These are phyloP conservation scores for Ammodytes dubius DNA, from an alignment of 2,113 vertebrate genomes.

Conservation along the genomic window DNA sequence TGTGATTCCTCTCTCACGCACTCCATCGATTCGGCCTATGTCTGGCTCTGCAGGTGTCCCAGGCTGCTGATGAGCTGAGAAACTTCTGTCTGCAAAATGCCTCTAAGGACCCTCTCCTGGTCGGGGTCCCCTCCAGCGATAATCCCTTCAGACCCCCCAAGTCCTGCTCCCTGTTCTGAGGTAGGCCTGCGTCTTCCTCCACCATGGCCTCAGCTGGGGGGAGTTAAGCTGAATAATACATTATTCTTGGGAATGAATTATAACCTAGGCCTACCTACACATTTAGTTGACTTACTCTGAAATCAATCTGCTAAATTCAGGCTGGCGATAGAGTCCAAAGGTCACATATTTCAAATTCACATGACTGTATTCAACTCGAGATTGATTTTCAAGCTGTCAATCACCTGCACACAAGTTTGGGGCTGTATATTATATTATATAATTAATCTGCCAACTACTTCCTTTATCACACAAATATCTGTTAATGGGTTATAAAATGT, in stretches of 20 bases:
- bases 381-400: too few species aligned
- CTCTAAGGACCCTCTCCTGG: slow-evolving; percentile 85
- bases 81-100: slow-evolving; percentile 87
- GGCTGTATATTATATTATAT: too few species aligned
- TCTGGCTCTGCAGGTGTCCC: slow-evolving; percentile 82
- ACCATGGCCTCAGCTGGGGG: neutral
- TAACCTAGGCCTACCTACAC: slow-evolving; percentile 9
- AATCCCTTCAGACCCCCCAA: slow-evolving; percentile 88
- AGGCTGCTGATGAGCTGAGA: slow-evolving; percentile 84
- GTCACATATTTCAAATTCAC: neutral
- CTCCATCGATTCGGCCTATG: neutral
- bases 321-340: neutral
- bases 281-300: neutral
- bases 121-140: slow-evolving; percentile 85
- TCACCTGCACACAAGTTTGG: neutral
- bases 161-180: slow-evolving; percentile 86
- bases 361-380: neutral
- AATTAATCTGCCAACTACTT: neutral
- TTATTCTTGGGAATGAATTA: slow-evolving; percentile 1
- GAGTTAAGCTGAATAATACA: neutral
- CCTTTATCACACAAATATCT: too few species aligned
- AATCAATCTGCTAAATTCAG: neutral
- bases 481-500: neutral
- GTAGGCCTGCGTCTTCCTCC: slow-evolving; percentile 46
- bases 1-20: neutral